phyloP scores from a whole-genome alignment of 2,888 invertebrate species.

The Lithophane socia region DNA sequence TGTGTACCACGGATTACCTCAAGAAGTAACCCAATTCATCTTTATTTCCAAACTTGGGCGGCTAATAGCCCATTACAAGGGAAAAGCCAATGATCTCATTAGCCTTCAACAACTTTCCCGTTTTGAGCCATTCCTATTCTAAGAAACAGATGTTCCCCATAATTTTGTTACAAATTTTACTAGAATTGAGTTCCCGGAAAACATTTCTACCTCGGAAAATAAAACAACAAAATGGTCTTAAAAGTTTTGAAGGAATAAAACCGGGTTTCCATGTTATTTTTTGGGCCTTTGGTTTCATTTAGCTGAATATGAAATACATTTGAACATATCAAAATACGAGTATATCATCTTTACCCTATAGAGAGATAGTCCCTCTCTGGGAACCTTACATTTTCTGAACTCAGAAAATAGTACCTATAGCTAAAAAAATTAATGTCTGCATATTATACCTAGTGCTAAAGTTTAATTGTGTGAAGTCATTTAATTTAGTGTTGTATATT shows the following conservation, averaged over 20 bases:
- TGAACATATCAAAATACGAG: background rate
- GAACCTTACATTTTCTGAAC: too few relatives aligned
- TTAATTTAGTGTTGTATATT: too few relatives aligned
- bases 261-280: background rate
- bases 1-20: background rate
- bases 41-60: conserved; percentile 37
- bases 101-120: conserved; percentile 2
- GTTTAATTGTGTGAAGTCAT: too few relatives aligned
- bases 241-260: background rate
- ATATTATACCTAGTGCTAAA: too few relatives aligned
- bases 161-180: conserved; percentile 17
- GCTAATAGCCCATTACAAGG: conserved; percentile 19
- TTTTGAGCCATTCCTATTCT: background rate
- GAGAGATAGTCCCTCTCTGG: background rate
- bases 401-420: too few relatives aligned
- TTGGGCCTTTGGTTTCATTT: background rate
- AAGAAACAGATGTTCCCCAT: conserved; percentile 36
- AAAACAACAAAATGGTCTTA: background rate
- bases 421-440: too few relatives aligned
- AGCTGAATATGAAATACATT: background rate
- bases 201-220: background rate
- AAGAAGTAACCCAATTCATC: conserved; percentile 25
- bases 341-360: background rate
- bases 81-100: conserved; percentile 35
- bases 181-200: background rate